Conservation (phyloP, 2,888 invertebrate genomes). For the Phlogophora meticulosa region DNA sequence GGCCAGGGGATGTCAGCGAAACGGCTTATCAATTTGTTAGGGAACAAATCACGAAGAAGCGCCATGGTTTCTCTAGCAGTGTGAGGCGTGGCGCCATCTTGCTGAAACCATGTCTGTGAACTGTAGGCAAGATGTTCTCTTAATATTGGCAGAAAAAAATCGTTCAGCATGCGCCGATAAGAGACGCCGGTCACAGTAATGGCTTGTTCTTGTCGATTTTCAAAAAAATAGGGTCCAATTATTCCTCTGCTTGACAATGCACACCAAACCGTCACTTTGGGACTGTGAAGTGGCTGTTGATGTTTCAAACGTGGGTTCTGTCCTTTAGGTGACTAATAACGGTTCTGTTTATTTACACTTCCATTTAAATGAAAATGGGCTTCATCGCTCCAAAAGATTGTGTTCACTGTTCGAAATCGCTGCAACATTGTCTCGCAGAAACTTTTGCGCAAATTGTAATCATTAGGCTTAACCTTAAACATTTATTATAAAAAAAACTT, state of each 20-base stretch:
- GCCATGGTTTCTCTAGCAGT: constrained; percentile 7
- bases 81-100: constrained; percentile 16
- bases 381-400: constrained; percentile 39
- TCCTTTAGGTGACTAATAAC: constrained; percentile 5
- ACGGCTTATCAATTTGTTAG: constrained; percentile 7
- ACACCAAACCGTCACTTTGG: constrained; percentile 57
- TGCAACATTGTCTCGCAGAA: constrained; percentile 21
- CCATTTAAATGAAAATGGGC: constrained; percentile 30
- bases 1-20: constrained; percentile 1
- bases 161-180: constrained; percentile 56
- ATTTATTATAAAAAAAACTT: no score
- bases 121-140: constrained; percentile 33
- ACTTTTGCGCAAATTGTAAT: constrained; percentile 8
- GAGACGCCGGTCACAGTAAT: constrained; percentile 46
- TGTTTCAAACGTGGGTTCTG: constrained; percentile 1
- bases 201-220: constrained; percentile 53
- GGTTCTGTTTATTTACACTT: constrained; percentile 2
- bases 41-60: neutral
- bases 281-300: neutral
- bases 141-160: constrained; percentile 58
- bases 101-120: constrained; percentile 14
- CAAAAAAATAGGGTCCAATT: constrained; percentile 57
- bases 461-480: constrained; percentile 9
- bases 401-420: constrained; percentile 22
- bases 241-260: constrained; percentile 57